Evolutionary conservation across 2,113 vertebrate genomes (phyloP).

Genomic region (Probosciger aterrimus): DNA sequence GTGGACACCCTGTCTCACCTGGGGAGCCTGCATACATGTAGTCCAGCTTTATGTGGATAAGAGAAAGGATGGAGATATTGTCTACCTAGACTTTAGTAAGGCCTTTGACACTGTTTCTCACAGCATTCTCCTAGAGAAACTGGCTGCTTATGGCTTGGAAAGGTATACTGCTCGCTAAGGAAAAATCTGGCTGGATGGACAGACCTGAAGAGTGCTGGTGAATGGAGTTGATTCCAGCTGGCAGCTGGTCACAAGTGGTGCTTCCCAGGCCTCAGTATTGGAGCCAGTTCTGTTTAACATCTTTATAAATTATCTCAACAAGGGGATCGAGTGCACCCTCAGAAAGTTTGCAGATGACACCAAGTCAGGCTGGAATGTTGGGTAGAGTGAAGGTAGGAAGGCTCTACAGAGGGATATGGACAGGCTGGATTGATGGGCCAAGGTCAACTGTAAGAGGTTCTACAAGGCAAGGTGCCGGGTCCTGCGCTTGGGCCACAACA

Average conservation of each 20-base stretch:
- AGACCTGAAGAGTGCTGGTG: not conserved
- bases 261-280: not conserved
- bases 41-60: not conserved
- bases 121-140: not conserved
- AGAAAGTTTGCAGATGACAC: not conserved
- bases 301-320: not conserved
- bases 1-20: not conserved
- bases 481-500: not conserved
- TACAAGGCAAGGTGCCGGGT: not conserved
- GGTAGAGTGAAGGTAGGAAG: not conserved
- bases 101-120: not conserved
- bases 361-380: not conserved
- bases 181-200: not conserved
- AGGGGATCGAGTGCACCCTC: not conserved
- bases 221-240: not conserved
- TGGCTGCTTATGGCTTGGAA: not conserved
- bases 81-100: not conserved
- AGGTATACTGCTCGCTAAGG: too few relatives aligned
- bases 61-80: not conserved
- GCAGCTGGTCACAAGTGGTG: not conserved
- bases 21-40: accelerated
- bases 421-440: not conserved
- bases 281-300: not conserved
- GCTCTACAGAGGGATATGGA: not conserved
- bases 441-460: not conserved